Conservation (phyloP, 1,140 invertebrate species). For the Leptinotarsa texana region DNA sequence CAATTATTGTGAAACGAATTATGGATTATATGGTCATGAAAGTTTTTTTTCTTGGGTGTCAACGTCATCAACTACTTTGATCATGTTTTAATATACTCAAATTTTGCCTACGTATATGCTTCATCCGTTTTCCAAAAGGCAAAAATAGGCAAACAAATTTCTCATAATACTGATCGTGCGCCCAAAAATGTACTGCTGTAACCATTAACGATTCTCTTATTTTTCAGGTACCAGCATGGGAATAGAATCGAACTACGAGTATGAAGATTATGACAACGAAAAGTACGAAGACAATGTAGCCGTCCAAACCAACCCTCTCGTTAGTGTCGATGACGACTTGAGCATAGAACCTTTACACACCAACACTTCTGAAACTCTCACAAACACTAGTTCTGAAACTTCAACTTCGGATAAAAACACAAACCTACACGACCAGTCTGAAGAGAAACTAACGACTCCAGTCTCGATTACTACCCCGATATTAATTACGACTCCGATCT, state of each 20-base stretch:
- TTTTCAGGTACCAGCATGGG: slow-evolving; percentile 32
- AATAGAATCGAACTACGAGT: slow-evolving; percentile 44
- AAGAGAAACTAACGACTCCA: slow-evolving; percentile 18
- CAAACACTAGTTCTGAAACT: slow-evolving; percentile 10
- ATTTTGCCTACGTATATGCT: no score
- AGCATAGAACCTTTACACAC: slow-evolving; percentile 34
- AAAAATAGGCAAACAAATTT: no score
- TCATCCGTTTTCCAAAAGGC: no score
- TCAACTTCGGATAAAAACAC: neutral
- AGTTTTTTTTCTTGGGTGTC: no score
- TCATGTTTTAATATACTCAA: no score
- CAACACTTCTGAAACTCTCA: slow-evolving; percentile 12
- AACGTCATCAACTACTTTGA: neutral
- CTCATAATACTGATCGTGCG: no score
- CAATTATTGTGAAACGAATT: no score
- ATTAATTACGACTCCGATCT: slow-evolving; percentile 28
- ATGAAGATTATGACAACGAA: slow-evolving; percentile 42
- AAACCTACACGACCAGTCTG: slow-evolving; percentile 29
- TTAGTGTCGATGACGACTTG: slow-evolving; percentile 28
- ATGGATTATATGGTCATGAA: no score
- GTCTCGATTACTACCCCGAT: slow-evolving; percentile 34
- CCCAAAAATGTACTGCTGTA: no score
- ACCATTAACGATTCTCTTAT: no score
- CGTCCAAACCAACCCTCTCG: slow-evolving; percentile 41
- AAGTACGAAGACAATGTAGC: slow-evolving; percentile 40